phyloP scores from a whole-genome alignment of 2,113 vertebrate genomes.

The Australoheros scitulus region DNA sequence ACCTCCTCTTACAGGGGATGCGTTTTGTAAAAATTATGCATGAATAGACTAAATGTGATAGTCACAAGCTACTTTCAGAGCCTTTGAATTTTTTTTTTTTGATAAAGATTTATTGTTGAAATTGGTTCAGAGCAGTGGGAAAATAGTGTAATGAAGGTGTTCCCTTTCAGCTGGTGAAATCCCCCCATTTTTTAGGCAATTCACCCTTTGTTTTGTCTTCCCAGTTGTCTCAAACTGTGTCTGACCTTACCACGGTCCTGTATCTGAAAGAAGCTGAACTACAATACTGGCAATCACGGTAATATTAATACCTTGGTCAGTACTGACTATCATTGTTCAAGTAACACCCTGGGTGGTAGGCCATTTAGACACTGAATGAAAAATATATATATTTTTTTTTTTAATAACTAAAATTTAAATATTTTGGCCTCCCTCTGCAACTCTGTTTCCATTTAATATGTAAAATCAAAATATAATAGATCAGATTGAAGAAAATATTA shows the following conservation, averaged over 20 bases:
- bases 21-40: too few species aligned
- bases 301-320: constrained; percentile 7
- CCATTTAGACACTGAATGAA: background rate
- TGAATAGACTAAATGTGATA: background rate
- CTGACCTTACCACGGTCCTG: constrained; percentile 72
- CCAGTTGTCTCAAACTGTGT: constrained; percentile 77
- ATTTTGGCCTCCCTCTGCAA: too few species aligned
- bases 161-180: background rate
- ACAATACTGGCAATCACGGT: constrained; percentile 81
- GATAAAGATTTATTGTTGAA: background rate
- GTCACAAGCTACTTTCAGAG: background rate
- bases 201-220: background rate
- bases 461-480: background rate
- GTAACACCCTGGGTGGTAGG: background rate
- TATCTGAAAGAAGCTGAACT: constrained; percentile 80
- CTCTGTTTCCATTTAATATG: too few species aligned
- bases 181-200: background rate
- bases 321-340: background rate
- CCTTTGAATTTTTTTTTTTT: background rate
- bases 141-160: background rate
- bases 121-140: background rate
- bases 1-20: background rate
- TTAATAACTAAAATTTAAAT: too few species aligned
- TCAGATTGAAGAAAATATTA: background rate
- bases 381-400: too few species aligned